phyloP scores from a whole-genome alignment of 2,797 vertebrate species.

The Hirundo rustica region DNA sequence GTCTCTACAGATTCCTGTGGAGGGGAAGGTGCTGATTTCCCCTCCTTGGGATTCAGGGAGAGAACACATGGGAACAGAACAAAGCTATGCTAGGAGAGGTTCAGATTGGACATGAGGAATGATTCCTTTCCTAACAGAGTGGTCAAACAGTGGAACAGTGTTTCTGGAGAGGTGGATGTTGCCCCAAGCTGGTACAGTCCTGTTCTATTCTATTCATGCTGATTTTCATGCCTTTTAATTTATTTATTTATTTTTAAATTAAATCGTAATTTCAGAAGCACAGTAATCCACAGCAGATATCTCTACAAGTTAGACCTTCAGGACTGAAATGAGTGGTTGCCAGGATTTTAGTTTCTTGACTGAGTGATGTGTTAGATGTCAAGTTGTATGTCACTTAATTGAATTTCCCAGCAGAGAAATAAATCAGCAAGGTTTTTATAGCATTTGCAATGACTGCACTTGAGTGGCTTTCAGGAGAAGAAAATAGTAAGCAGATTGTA shows the following conservation, averaged over 20 bases:
- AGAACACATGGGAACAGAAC: accelerated
- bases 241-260: background rate
- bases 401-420: constrained; percentile 29
- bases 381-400: constrained; percentile 2
- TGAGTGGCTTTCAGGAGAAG: background rate
- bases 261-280: background rate
- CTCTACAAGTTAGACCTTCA: background rate
- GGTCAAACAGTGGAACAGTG: background rate
- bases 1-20: background rate
- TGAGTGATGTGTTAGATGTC: constrained; percentile 13
- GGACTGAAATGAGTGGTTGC: background rate
- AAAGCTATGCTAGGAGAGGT: background rate
- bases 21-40: background rate
- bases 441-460: background rate
- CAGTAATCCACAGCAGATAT: background rate
- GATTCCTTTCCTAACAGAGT: background rate
- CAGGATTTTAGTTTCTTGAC: constrained; percentile 29
- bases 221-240: background rate
- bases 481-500: constrained; percentile 1
- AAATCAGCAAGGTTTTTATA: constrained; percentile 34
- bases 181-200: background rate
- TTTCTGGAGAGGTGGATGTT: background rate
- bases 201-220: background rate
- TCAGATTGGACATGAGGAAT: background rate
- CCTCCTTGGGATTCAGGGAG: background rate